Evolutionary conservation across 2,888 invertebrate species (phyloP), one percentile per base, ranked within the genome.

Genomic region (Stenotaenia linearis): DNA sequence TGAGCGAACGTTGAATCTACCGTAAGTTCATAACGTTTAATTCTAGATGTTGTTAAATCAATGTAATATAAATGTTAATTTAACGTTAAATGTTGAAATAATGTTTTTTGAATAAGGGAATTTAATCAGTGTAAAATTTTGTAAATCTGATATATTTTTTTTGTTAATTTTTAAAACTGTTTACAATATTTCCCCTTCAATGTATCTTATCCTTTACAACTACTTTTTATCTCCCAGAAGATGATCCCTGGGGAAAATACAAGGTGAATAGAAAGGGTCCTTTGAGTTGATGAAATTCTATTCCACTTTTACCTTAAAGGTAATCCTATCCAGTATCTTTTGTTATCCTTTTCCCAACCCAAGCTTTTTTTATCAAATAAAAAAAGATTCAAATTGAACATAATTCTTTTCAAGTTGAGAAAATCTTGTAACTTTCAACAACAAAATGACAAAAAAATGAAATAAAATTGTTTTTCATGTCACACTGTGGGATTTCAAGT

Each of bases 231-330:
- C 28, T 23, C 23, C 69, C 21, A n/a, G 28, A 69, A 69, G 25
- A 69, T 25, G 69, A 69, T 69, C 69, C 69, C 69, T 69, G 69
- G 69, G 45, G 28, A 69, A 69, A 69, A 28, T 25, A 28, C 56
- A 28, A 28, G 28, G 15, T 69, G 69, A 69, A 69, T 69, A 28
- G 69, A 28, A 5, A 1, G 18, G 18, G 18, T n/a, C 50, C 50
- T 18, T 50, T 50, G 50, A 50, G 15, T 69, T 0, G 25, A 1
- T 25, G 69, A 69, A 69, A 69, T 25, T n/a, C 69, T 69, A 69
- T 69, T 23, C 69, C 28, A 61, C 61, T 25, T 23, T 61, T 61
- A 61, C 25, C 61, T 61, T 7, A 7, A 21, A 69, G 23, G 69
- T 69, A 69, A 69, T 28, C 69, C 12, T 28, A 69, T 28, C 25